Percentiles rank a stretch among this genome's conserved stretches.
Evolutionary conservation across 2,797 vertebrate species (phyloP).

Genomic region (Cirrhinus molitorella): DNA sequence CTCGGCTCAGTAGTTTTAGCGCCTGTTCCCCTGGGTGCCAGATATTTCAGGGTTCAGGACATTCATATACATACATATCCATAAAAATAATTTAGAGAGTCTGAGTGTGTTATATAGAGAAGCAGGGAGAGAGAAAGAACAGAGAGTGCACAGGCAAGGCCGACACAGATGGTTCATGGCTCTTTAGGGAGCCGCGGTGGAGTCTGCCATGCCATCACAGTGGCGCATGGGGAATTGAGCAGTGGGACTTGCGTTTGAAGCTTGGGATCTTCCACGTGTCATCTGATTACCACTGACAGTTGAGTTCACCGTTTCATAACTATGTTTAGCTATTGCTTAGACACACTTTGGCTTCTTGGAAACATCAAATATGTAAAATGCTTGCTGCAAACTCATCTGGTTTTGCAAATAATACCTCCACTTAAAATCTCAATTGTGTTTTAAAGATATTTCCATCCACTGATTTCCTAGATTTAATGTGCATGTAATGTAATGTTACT

Average conservation of each 20-base stretch:
- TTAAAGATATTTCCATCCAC: neutral
- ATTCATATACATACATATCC: constrained; percentile 42
- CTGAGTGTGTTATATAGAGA: neutral
- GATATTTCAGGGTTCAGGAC: constrained; percentile 27
- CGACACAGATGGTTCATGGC: constrained; percentile 48
- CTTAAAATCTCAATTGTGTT: neutral
- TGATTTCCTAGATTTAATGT: neutral
- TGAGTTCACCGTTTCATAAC: constrained; percentile 22
- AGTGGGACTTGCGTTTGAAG: constrained; percentile 18
- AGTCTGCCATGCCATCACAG: constrained; percentile 36
- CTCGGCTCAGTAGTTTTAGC: constrained; percentile 42
- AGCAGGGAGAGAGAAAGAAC: neutral
- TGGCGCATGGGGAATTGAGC: constrained; percentile 18
- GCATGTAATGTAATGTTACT: no score
- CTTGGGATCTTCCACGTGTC: constrained; percentile 25
- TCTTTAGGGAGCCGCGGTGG: constrained; percentile 38
- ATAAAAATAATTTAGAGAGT: constrained; percentile 46
- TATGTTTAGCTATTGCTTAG: neutral
- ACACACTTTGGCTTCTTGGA: neutral
- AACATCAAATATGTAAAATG: constrained; percentile 3
- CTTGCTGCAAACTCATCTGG: neutral
- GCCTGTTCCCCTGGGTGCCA: constrained; percentile 11
- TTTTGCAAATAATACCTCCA: neutral
- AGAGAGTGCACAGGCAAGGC: constrained; percentile 21
- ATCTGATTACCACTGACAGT: constrained; percentile 22